Base-by-base conservation (phyloP, 2,797 vertebrate species). In the Hydrolagus colliei region DNA sequence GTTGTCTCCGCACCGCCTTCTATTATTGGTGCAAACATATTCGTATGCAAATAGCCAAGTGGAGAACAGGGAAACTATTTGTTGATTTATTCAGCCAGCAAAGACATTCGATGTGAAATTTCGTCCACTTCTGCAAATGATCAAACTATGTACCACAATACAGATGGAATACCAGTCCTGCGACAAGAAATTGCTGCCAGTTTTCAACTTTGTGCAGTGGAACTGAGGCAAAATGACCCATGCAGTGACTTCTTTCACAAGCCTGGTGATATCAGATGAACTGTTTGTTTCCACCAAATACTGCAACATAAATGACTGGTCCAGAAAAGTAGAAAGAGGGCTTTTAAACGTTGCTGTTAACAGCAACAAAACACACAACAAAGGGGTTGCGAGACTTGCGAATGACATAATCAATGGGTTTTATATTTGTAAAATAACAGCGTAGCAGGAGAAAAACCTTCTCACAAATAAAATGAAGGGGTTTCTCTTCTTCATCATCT, bases 401-500 rank as follows among this genome's bases (percentile, higher is more conserved):
- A 72, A 72, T n/a, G 20, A 72, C 20, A 72, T 22, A 72, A 72
- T 72, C 20, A 22, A 22, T n/a, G 5, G 10, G n/a, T 9, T 71
- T 71, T 71, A 71, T 4, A 10, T 52, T 71, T 71, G 18, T 18
- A 16, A 4, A 13, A 5, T 68, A 68, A 68, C 0, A 18, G 18
- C 18, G 3, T 13, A 13, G 18, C 18, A 18, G 67, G 67, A 68
- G 11, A 18, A 16, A 16, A 68, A 68, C 67, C 0, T 67, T 67
- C 27, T 6, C 41, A 52, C 41, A 52, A 52, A 52, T 52, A 52
- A 52, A 52, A 52, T 3, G n/a, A n/a, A n/a, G 93, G 72, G 89
- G 91, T 77, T 87, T 93, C 7, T 89, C 86, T 7, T 89, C 91
- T 78, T 95, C 94, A 71, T 94, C 91, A 14, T 96, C 95, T 67